A percentile compares a stretch with the other conserved stretches of the same genome.
These are phyloP conservation scores for Catostylus mosaicus DNA, from an alignment of 30 jellyfish, hydroid and myxozoan genomes.

Conservation along the genomic window DNA sequence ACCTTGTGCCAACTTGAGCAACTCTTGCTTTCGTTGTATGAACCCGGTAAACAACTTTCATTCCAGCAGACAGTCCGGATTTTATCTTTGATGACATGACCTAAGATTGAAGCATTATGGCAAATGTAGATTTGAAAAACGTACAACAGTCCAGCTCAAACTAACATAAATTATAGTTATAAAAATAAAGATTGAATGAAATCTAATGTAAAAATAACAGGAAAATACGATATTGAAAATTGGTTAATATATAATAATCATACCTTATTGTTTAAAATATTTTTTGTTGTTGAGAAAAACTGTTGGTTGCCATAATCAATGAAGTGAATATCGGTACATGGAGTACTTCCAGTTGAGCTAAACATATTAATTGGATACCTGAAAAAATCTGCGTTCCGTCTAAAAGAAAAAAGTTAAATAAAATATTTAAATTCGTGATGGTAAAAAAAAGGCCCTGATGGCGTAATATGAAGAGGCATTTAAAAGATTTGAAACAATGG, in stretches of 20 bases:
- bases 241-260: too few species aligned
- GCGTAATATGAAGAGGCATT: too few species aligned
- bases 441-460: too few species aligned
- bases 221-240: background rate
- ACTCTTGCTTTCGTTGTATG: constrained; percentile 73
- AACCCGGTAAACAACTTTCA: constrained; percentile 79
- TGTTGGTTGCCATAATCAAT: constrained; percentile 76
- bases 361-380: constrained; percentile 82
- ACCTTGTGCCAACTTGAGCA: constrained; percentile 69
- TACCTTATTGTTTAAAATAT: constrained; percentile 89
- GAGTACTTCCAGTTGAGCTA: constrained; percentile 35
- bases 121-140: too few species aligned
- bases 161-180: too few species aligned
- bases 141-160: too few species aligned
- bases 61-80: constrained; percentile 64
- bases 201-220: too few species aligned
- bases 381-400: constrained; percentile 70
- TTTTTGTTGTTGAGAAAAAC: constrained; percentile 65
- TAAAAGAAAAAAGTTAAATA: constrained; percentile 4
- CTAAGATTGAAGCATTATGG: background rate
- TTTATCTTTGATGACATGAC: constrained; percentile 62
- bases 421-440: too few species aligned
- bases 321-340: constrained; percentile 87
- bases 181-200: too few species aligned
- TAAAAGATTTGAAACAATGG: too few species aligned